Evolutionary conservation across 2,113 vertebrate genomes (phyloP).

Genomic region (Grus americana): DNA sequence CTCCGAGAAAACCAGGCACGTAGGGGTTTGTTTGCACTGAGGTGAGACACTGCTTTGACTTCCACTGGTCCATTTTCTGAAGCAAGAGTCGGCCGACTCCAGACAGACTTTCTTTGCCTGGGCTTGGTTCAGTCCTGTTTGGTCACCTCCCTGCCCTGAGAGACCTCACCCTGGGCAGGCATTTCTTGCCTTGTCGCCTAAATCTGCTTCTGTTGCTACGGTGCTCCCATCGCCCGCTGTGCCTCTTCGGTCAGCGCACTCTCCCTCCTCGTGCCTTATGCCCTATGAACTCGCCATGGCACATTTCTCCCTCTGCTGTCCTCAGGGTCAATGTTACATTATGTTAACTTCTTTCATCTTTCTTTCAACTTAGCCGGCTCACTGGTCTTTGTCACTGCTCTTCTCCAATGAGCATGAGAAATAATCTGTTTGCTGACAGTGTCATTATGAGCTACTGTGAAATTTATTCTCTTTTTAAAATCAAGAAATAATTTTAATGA

Average conservation of each 20-base stretch:
- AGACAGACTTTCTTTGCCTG: not conserved
- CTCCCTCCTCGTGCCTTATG: not conserved
- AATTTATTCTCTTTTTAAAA: not conserved
- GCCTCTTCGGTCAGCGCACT: fast-evolving
- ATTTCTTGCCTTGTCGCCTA: not conserved
- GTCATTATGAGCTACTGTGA: not conserved
- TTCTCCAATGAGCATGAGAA: not conserved
- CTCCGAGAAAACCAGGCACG: not conserved
- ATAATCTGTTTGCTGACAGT: not conserved
- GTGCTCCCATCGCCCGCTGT: not conserved
- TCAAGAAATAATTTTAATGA: not conserved
- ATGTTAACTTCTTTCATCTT: not conserved
- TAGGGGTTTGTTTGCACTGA: not conserved
- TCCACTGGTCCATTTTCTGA: not conserved
- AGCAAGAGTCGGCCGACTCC: not conserved
- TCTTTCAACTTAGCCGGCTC: not conserved
- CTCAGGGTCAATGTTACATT: not conserved
- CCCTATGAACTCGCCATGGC: not conserved
- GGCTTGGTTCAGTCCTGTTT: not conserved
- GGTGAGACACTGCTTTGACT: not conserved
- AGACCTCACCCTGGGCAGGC: not conserved
- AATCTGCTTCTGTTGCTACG: not conserved
- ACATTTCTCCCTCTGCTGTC: not conserved
- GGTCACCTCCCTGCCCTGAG: not conserved
- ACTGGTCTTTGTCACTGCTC: not conserved